Conservation (phyloP, 1,140 invertebrate genomes). For the Chrysomallon squamiferum region DNA sequence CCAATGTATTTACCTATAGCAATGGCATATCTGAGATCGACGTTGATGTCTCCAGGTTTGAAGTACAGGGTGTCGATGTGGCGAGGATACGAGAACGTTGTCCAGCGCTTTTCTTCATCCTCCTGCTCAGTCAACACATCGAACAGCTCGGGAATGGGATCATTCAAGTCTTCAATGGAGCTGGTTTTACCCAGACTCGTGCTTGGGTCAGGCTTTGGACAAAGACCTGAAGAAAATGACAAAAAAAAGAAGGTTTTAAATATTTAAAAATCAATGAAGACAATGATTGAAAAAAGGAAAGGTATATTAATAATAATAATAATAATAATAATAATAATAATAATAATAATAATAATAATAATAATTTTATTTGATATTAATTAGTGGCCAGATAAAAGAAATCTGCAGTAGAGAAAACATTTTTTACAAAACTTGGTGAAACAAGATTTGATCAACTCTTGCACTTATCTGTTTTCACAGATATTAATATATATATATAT, state of each 20-base stretch:
- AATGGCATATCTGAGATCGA: not conserved
- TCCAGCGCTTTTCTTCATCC: conserved; percentile 41
- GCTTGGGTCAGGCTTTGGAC: conserved; percentile 78
- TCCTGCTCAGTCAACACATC: conserved; percentile 82
- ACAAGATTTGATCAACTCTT: too few species aligned
- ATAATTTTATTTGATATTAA: too few species aligned
- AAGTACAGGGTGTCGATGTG: conserved; percentile 29
- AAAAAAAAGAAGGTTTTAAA: too few species aligned
- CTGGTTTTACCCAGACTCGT: conserved; percentile 75
- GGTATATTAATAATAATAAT: not conserved
- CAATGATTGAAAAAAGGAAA: not conserved
- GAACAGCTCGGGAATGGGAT: conserved; percentile 84
- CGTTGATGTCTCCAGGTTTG: conserved; percentile 47
- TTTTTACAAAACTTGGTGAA: too few species aligned
- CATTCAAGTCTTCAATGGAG: conserved; percentile 84
- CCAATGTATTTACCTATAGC: conserved; percentile 5
- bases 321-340: not conserved
- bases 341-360: not conserved
- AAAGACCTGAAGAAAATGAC: conserved; percentile 70
- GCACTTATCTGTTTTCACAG: too few species aligned
- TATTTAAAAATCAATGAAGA: not conserved
- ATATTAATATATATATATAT: too few species aligned
- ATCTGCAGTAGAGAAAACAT: too few species aligned
- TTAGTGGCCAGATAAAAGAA: too few species aligned
- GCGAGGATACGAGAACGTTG: conserved; percentile 36